A percentile compares a stretch with the other conserved stretches of the same genome.
phyloP scores from a whole-genome alignment of 2,888 invertebrate genomes.

The Mechanitis mazaeus region DNA sequence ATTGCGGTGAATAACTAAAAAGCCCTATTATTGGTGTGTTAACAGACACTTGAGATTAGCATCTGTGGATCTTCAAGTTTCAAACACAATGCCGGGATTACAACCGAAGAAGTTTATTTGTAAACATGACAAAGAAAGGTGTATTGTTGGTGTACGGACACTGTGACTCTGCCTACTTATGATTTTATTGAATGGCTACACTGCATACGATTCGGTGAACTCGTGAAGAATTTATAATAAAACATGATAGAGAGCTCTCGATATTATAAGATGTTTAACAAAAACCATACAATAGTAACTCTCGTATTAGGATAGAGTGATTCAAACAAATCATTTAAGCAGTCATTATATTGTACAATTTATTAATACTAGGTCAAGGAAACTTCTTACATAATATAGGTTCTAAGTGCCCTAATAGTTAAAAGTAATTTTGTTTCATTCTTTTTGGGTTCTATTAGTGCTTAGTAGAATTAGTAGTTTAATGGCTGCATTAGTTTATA shows the following conservation, averaged over 20 bases:
- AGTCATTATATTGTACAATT: too few relatives aligned
- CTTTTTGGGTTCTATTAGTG: too few relatives aligned
- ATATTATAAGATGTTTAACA: constrained; percentile 30
- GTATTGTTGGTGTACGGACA: constrained; percentile 59
- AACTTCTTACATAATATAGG: too few relatives aligned
- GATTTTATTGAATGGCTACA: constrained; percentile 65
- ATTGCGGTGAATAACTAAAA: constrained; percentile 61
- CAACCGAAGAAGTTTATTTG: constrained; percentile 72
- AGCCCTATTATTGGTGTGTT: constrained; percentile 69
- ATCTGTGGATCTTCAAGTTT: constrained; percentile 70
- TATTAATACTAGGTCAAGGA: too few relatives aligned
- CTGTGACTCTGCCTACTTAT: constrained; percentile 55
- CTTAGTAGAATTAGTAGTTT: too few relatives aligned
- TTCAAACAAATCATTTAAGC: too few relatives aligned
- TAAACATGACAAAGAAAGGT: constrained; percentile 70
- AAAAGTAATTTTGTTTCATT: too few relatives aligned
- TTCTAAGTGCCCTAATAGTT: too few relatives aligned
- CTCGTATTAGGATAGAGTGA: not conserved
- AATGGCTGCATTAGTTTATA: too few relatives aligned
- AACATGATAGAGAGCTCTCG: constrained; percentile 37
- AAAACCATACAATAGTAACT: constrained; percentile 33
- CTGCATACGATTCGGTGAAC: constrained; percentile 65
- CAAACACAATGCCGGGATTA: constrained; percentile 71
- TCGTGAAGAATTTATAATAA: constrained; percentile 49
- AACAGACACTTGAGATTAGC: constrained; percentile 77